phyloP scores from a whole-genome alignment of 2,888 invertebrate species.

The Drosophila helvetica region DNA sequence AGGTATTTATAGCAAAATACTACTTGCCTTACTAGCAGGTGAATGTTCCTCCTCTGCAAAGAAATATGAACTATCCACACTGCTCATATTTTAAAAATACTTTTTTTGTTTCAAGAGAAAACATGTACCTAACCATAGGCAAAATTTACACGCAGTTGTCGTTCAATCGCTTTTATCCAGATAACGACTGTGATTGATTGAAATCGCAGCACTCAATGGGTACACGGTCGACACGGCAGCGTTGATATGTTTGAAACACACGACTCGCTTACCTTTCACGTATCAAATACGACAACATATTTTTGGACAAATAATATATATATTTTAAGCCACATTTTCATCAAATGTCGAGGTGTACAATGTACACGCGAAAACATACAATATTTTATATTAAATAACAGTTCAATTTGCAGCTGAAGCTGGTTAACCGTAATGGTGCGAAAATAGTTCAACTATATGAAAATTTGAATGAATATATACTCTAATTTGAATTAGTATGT shows the following conservation, averaged over 20 bases:
- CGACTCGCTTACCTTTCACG: slow-evolving; percentile 29
- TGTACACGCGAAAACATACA: slow-evolving; percentile 9
- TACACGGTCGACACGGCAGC: slow-evolving; percentile 72
- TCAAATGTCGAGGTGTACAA: slow-evolving; percentile 22
- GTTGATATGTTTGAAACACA: slow-evolving; percentile 40
- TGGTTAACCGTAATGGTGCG: not conserved
- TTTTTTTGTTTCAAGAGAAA: not conserved
- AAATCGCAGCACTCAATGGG: slow-evolving; percentile 70
- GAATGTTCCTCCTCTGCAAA: not conserved
- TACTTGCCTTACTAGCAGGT: not conserved
- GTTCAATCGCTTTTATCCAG: not conserved
- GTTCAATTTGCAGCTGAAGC: not conserved
- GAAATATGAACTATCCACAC: not conserved
- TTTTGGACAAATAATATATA: slow-evolving; percentile 14
- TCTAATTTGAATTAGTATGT: not conserved
- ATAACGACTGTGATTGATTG: slow-evolving; percentile 16
- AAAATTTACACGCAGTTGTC: not conserved
- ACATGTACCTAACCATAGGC: not conserved
- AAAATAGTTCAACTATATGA: slow-evolving; percentile 30
- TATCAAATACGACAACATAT: slow-evolving; percentile 59
- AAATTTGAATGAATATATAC: not conserved
- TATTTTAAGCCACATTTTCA: slow-evolving; percentile 1
- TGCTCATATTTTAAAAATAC: not conserved
- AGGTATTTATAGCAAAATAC: slow-evolving; percentile 26
- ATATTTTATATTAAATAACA: not conserved